These are phyloP conservation scores for Chrysogorgia sp. DNA, from an alignment of 92 coral and sea anemone genomes.

Conservation along the genomic window DNA sequence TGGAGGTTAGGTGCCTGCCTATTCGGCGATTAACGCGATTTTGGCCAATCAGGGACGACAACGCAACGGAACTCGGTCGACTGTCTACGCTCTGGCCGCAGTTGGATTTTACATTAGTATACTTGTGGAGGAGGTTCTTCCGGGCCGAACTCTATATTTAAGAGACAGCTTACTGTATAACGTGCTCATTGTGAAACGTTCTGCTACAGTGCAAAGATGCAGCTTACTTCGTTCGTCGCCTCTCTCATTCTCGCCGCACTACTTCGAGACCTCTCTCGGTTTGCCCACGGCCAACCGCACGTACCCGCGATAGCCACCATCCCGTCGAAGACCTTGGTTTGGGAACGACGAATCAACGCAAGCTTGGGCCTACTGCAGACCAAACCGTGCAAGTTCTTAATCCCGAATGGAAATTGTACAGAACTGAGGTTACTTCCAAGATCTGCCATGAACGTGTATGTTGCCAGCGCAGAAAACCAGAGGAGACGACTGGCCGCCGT, in stretches of 20 bases:
- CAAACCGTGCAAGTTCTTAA: constrained; percentile 71
- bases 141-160: constrained; percentile 48
- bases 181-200: constrained; percentile 50
- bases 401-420: constrained; percentile 65
- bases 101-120: constrained; percentile 53
- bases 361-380: constrained; percentile 65
- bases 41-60: constrained; percentile 30
- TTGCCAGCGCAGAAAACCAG: constrained; percentile 60
- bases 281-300: background rate
- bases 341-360: constrained; percentile 75
- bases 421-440: constrained; percentile 51
- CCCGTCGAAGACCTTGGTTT: constrained; percentile 36
- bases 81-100: constrained; percentile 52
- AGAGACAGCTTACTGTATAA: constrained; percentile 26
- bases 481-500: constrained; percentile 59
- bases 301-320: constrained; percentile 15
- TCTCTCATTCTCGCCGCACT: constrained; percentile 38
- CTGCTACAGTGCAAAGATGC: constrained; percentile 42
- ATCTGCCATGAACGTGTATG: constrained; percentile 74
- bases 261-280: background rate
- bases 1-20: constrained; percentile 23
- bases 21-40: constrained; percentile 10
- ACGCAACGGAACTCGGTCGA: constrained; percentile 41
- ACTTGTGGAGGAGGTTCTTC: constrained; percentile 42
- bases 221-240: constrained; percentile 24